Evolutionary conservation across 1,140 invertebrate species (phyloP), one percentile per base, ranked within the genome.

Genomic region (Sitobion miscanthi): DNA sequence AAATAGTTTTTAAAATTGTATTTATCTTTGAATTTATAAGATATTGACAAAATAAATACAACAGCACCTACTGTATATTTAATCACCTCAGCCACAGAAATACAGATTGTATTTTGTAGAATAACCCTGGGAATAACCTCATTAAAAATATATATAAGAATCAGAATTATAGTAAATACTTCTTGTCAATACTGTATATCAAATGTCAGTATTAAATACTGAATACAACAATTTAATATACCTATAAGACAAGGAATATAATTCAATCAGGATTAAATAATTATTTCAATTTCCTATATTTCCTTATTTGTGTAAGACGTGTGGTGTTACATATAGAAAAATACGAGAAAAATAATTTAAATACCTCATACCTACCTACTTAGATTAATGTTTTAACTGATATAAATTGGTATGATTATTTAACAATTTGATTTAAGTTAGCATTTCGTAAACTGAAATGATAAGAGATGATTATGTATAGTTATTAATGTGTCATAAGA

Each of bases 401-500:
- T 89, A n/a, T 89, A 52, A 89, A 49, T 88, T 54, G 20, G 9
- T 90, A 42, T 54, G 6, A 23, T 90, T 42, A 42, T 90, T 90
- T 25, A 42, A 38, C 25, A 62, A 62, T 90, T 90, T 90, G 23
- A 3, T 90, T 62, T 62, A 90, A 62, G 30, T 62, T 90, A n/a
- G 4, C 23, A 21, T 20, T 82, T 83, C 35, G 62, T 38, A 49
- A 83, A 83, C 90, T 92, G 90, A 82, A 91, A 92, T 83, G 23
- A 83, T 83, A 92, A 83, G 90, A 82, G 30, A 91, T 91, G n/a
- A 91, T 77, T 90, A 69, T 90, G 57, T 62, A 38, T 38, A 45
- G 14, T 45, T 69, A 90, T 69, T 90, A 90, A 90, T 90, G 35
- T 90, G 57, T 90, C 42, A 69, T 47, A 69, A 90, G 30, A 47